These are phyloP conservation scores for Camponotus pennsylvanicus DNA, from an alignment of 1,140 invertebrate species.

Conservation along the genomic window DNA sequence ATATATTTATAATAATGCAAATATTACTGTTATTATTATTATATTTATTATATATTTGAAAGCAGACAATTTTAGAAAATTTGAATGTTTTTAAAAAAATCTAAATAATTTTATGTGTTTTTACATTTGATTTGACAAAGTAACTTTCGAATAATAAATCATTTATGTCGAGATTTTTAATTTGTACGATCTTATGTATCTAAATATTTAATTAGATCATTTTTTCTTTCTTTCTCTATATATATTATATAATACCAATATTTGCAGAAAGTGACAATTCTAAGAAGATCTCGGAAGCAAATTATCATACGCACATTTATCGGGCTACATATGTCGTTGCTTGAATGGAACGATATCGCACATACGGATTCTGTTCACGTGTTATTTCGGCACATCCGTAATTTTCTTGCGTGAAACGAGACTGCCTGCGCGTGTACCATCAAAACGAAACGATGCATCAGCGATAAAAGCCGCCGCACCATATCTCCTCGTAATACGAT, in stretches of 20 bases:
- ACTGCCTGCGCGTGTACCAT: slow-evolving; percentile 26
- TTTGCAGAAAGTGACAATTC: background rate
- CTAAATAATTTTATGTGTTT: background rate
- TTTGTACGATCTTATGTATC: background rate
- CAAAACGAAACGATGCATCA: slow-evolving; percentile 60
- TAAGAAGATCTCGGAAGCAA: background rate
- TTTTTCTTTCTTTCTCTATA: no score
- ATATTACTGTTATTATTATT: background rate
- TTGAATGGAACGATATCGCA: background rate
- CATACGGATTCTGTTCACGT: slow-evolving; percentile 3
- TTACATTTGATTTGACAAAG: background rate
- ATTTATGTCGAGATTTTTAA: background rate
- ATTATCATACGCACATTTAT: slow-evolving; percentile 19
- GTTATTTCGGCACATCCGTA: slow-evolving; percentile 23
- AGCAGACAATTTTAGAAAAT: background rate
- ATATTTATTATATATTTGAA: background rate
- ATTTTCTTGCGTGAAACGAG: slow-evolving; percentile 48
- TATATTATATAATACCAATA: background rate
- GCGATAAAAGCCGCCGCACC: slow-evolving; percentile 50
- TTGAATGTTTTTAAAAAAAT: background rate
- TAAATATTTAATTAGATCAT: background rate
- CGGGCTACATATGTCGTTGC: background rate
- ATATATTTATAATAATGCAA: slow-evolving; percentile 7
- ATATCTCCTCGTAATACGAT: slow-evolving; percentile 38
- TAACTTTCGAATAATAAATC: background rate